Percentiles rank a stretch among this genome's conserved stretches.
Evolutionary conservation across 2,888 invertebrate genomes (phyloP).

Genomic region (Eilema griseolum): DNA sequence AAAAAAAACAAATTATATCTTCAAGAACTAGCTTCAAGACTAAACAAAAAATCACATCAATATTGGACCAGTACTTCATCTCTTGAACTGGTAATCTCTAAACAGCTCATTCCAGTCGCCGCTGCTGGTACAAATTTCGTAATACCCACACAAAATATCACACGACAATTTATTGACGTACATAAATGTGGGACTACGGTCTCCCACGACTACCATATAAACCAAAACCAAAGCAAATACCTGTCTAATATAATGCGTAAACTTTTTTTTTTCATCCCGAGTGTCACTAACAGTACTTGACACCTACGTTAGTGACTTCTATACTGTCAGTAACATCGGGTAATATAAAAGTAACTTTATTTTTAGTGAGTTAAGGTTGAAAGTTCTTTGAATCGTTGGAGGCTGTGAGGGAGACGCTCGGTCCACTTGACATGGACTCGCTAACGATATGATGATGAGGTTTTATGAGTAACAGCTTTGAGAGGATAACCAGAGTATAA

Average conservation of each 20-base stretch:
- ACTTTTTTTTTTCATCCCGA: constrained; percentile 60
- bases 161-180: constrained; percentile 33
- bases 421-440: constrained; percentile 68
- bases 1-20: too few relatives aligned
- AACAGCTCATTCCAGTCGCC: not conserved
- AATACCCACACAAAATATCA: constrained; percentile 31
- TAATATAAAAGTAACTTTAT: constrained; percentile 35
- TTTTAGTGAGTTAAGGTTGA: constrained; percentile 24
- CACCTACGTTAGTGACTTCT: constrained; percentile 66
- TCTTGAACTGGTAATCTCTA: not conserved
- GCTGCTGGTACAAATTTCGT: constrained; percentile 1
- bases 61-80: not conserved
- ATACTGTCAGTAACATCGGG: constrained; percentile 39
- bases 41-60: not conserved
- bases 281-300: constrained; percentile 70
- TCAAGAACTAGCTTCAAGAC: too few relatives aligned
- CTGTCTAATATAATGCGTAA: constrained; percentile 66
- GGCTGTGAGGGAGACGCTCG: constrained; percentile 45
- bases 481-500: constrained; percentile 52
- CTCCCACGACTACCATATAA: constrained; percentile 63
- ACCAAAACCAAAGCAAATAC: constrained; percentile 65
- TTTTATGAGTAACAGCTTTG: constrained; percentile 55
- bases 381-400: constrained; percentile 29
- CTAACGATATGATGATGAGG: constrained; percentile 71
- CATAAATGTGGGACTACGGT: constrained; percentile 37